Conservation (phyloP, 1,140 invertebrate genomes). For the Kradibia gibbosae region DNA sequence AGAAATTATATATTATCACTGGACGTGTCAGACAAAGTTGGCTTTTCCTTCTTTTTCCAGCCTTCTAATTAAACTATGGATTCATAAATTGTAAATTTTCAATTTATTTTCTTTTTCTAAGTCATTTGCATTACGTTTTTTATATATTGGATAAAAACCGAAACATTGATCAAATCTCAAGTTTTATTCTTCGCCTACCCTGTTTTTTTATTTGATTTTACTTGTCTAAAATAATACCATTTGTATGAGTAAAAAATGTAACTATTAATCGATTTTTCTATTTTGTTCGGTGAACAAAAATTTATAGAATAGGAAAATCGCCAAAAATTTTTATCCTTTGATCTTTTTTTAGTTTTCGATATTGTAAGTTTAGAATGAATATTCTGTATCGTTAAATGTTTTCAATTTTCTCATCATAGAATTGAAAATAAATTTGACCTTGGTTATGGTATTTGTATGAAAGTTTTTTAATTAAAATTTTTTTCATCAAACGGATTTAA, state of each 20-base stretch:
- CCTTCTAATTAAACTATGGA: neutral
- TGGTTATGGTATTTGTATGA: neutral
- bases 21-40: conserved; percentile 49
- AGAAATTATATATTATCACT: conserved; percentile 55
- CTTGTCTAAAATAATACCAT: neutral
- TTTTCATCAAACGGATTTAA: too few species aligned
- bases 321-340: conserved; percentile 3
- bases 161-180: conserved; percentile 19
- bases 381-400: neutral
- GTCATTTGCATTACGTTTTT: neutral
- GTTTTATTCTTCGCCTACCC: neutral
- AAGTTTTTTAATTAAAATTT: neutral
- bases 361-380: neutral
- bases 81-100: conserved; percentile 25
- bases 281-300: neutral
- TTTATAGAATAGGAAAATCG: neutral
- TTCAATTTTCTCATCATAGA: neutral
- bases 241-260: neutral
- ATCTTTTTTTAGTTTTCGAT: neutral
- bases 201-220: conserved; percentile 31
- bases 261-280: neutral
- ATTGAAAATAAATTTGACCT: neutral
- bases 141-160: conserved; percentile 13
- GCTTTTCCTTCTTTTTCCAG: neutral
- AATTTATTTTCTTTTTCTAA: neutral